phyloP scores from a whole-genome alignment of 2,797 vertebrate genomes.

The Alfaro cultratus region DNA sequence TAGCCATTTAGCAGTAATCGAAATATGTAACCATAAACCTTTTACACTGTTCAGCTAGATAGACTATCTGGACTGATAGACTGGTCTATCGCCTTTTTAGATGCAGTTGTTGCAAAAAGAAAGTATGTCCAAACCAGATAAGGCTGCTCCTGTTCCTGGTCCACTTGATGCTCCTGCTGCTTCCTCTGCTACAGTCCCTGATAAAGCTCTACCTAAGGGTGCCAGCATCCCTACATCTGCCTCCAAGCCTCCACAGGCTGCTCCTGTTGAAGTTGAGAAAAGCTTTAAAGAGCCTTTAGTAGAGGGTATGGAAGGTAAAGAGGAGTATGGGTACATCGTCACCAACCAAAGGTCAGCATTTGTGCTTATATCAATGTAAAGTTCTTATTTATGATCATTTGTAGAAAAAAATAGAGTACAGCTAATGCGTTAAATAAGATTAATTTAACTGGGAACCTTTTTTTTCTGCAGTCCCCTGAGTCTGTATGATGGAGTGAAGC shows the following conservation, averaged over 20 bases:
- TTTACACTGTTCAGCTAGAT: neutral
- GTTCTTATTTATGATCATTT: neutral
- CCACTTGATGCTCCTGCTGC: constrained; percentile 33
- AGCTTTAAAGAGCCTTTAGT: constrained; percentile 58
- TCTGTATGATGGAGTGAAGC: constrained; percentile 87
- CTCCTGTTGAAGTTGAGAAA: constrained; percentile 47
- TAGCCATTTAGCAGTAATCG: neutral
- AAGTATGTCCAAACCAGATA: constrained; percentile 49
- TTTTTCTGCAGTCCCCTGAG: constrained; percentile 82
- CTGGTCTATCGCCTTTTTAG: constrained; percentile 27
- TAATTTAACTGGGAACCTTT: neutral
- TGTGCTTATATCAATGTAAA: neutral
- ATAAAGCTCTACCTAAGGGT: constrained; percentile 45
- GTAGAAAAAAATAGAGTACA: neutral
- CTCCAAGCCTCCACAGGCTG: constrained; percentile 44
- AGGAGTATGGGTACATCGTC: constrained; percentile 95
- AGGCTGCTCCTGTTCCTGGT: constrained; percentile 22
- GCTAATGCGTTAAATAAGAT: neutral
- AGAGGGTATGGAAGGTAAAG: constrained; percentile 58
- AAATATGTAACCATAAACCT: neutral
- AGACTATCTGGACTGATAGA: neutral
- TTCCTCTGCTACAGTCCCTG: constrained; percentile 38
- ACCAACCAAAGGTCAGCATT: constrained; percentile 90
- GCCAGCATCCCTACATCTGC: constrained; percentile 35
- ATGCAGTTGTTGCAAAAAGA: constrained; percentile 69